Evolutionary conservation across 2,888 invertebrate genomes (phyloP).

Genomic region (Acronicta psi): DNA sequence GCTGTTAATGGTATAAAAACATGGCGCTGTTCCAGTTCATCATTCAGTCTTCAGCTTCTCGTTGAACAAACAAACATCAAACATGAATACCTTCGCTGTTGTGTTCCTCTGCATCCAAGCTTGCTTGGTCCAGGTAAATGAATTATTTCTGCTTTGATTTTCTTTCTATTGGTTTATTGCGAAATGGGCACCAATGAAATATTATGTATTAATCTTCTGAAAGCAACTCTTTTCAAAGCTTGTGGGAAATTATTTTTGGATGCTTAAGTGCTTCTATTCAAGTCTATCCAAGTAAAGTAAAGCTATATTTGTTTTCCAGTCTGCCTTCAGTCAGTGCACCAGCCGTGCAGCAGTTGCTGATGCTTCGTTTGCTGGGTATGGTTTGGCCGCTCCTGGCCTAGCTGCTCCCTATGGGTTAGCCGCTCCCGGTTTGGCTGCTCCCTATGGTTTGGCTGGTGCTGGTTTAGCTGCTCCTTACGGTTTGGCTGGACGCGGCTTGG

Average conservation of each 20-base stretch:
- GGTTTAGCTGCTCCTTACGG: constrained; percentile 8
- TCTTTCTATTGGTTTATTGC: too few relatives aligned
- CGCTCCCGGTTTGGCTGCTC: constrained; percentile 10
- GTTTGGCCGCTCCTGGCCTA: constrained; percentile 21
- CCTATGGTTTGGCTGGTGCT: constrained; percentile 17
- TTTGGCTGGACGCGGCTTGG: constrained; percentile 2
- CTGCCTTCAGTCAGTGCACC: constrained; percentile 36
- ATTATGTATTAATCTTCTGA: too few relatives aligned
- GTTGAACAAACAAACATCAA: constrained; percentile 11
- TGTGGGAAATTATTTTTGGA: too few relatives aligned
- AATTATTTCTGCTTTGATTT: too few relatives aligned
- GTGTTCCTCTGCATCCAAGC: constrained; percentile 48
- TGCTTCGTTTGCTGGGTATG: constrained; percentile 12
- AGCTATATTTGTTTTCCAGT: constrained; percentile 5
- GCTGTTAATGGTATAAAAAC: constrained; percentile 13
- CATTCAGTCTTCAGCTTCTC: constrained; percentile 34
- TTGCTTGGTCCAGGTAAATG: constrained; percentile 15
- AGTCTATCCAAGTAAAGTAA: not conserved
- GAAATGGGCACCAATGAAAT: too few relatives aligned
- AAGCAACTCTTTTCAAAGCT: too few relatives aligned
- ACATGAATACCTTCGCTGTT: constrained; percentile 42
- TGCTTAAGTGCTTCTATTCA: too few relatives aligned
- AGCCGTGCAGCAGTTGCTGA: constrained; percentile 36
- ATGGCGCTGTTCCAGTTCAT: not conserved
- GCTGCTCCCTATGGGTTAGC: constrained; percentile 14